These are phyloP conservation scores for Pitta sordida DNA, from an alignment of 2,113 vertebrate genomes.

Conservation along the genomic window DNA sequence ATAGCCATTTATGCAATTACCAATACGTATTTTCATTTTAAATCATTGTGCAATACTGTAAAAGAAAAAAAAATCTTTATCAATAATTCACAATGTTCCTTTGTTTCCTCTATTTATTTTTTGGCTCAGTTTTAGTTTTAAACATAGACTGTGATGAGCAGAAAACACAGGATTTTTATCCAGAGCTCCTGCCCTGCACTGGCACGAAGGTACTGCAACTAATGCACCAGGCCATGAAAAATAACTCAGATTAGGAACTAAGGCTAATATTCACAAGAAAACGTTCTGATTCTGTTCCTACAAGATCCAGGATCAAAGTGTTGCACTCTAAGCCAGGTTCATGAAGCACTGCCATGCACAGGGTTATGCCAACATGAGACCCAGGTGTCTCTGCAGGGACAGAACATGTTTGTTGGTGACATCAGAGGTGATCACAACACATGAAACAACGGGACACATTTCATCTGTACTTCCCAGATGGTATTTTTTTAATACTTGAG, in stretches of 20 bases:
- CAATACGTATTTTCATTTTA: background rate
- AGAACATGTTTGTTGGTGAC: background rate
- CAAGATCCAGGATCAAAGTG: background rate
- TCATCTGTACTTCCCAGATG: background rate
- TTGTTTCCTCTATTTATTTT: background rate
- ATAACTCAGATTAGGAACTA: background rate
- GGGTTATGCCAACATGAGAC: background rate
- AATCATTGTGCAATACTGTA: background rate
- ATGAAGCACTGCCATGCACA: background rate
- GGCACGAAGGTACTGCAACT: background rate
- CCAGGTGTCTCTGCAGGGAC: background rate
- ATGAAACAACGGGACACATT: background rate
- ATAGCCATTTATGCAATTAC: background rate
- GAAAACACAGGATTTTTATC: background rate
- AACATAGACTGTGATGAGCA: background rate
- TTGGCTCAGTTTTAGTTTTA: background rate
- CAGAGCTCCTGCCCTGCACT: background rate
- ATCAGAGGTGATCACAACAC: background rate
- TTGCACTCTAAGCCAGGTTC: background rate
- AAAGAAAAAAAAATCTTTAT: background rate
- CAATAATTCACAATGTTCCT: background rate
- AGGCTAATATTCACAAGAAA: background rate
- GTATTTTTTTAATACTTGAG: background rate
- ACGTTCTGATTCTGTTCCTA: background rate
- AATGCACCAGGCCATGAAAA: background rate